Evolutionary conservation across 1,140 invertebrate genomes (phyloP), one percentile per base, ranked within the genome.

Genomic region (Homalodisca vitripennis): DNA sequence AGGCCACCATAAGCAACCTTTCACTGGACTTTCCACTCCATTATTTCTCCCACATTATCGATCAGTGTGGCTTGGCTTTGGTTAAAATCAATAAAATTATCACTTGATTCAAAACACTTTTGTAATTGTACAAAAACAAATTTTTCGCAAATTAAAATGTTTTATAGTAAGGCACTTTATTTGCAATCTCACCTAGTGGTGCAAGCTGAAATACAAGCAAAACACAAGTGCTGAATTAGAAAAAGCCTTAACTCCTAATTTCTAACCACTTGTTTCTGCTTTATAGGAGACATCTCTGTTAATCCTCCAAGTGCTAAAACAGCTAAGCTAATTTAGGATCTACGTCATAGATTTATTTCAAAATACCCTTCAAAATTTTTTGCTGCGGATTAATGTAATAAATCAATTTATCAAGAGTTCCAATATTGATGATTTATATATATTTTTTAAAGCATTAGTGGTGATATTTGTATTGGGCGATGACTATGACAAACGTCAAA

Each of bases 41-140:
- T 26, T 76, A 80, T 67, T 75, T 85, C 47, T 76, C 79, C n/a
- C 76, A 78, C 1, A 79, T 82, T 69, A 69, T 82, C 17, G 76
- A 80, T 66, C 81, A 85, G 68, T 84, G 85, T 72, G 79, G 80
- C 22, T 75, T 86, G 53, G 67, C 81, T 13, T 74, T 86, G 31
- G 73, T 85, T 68, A 79, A 79, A 74, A 80, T 86, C 67, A 79
- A 83, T 68, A 69, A 62, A 62, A 32, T 41, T 41, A 17, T 41
- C 17, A 10, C 17, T 41, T 41, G 34, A 17, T 41, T 41, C 6
- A 41, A 10, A 10, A 41, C 6, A 10, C 17, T 41, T 41, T 6
- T 17, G 6, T 10, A 41, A 17, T 41, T 41, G 34, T 17, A 10
- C 6, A 41, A 10, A 41, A 10, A 17, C 17, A 41, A 41, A 41